phyloP scores from a whole-genome alignment of 2,797 vertebrate species.

The Sebastes cheni region DNA sequence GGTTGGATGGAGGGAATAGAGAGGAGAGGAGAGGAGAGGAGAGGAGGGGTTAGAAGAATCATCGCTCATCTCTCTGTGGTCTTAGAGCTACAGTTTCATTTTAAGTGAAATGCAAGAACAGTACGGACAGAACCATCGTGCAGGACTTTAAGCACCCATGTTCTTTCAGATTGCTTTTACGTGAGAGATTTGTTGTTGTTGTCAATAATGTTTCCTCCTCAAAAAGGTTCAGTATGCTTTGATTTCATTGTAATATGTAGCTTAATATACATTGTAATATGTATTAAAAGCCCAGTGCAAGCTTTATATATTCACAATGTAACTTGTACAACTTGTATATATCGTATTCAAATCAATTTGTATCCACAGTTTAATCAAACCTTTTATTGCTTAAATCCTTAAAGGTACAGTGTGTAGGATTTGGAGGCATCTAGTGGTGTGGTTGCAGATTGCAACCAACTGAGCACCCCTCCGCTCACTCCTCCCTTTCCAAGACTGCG shows the following conservation, averaged over 20 bases:
- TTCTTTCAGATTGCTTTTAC: not conserved
- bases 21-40: slow-evolving; percentile 14
- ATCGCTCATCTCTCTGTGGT: slow-evolving; percentile 16
- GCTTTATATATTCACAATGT: not conserved
- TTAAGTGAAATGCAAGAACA: slow-evolving; percentile 20
- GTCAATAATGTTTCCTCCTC: not conserved
- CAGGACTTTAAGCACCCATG: not conserved
- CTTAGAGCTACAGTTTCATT: slow-evolving; percentile 18
- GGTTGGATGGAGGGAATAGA: slow-evolving; percentile 55
- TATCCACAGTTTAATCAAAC: not conserved
- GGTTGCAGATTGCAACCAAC: no score
- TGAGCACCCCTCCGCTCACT: no score
- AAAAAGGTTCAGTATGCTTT: not conserved
- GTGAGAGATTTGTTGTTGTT: not conserved
- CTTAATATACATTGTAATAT: not conserved
- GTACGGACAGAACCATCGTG: not conserved
- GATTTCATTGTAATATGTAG: not conserved
- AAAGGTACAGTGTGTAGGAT: no score
- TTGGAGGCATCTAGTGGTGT: no score
- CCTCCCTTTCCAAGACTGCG: no score
- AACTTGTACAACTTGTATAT: not conserved
- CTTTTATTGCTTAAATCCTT: not conserved
- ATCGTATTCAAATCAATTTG: not conserved
- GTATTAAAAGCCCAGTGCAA: not conserved
- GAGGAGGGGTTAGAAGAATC: slow-evolving; percentile 33